Percentiles rank a stretch among this genome's conserved stretches.
phyloP scores from a whole-genome alignment of 2,113 vertebrate species.

The Trichomycterus rosablanca region DNA sequence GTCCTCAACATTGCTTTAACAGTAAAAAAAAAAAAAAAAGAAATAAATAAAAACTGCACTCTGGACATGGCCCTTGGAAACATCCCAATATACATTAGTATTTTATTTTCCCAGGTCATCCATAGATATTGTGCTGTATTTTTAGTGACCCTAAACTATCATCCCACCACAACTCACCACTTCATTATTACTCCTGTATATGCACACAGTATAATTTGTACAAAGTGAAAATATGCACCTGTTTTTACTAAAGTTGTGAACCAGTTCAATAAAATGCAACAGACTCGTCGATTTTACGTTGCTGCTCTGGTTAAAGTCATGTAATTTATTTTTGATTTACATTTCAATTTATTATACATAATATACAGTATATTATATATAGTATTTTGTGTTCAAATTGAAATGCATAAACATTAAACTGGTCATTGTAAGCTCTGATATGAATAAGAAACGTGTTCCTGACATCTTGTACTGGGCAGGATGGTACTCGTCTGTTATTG shows the following conservation, averaged over 20 bases:
- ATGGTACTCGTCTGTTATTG: too few species aligned
- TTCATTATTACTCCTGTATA: conserved; percentile 25
- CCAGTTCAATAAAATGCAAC: conserved; percentile 41
- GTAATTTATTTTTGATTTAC: conserved; percentile 40
- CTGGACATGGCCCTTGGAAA: too few species aligned
- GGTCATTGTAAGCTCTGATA: conserved; percentile 31
- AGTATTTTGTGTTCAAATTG: too few species aligned
- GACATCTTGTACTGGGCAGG: conserved; percentile 11
- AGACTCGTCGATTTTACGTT: conserved; percentile 38
- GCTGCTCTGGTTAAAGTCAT: conserved; percentile 34
- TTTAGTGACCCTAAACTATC: neutral
- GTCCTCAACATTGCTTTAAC: too few species aligned
- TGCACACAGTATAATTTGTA: conserved; percentile 43
- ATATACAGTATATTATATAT: too few species aligned
- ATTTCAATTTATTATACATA: conserved; percentile 13
- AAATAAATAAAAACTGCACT: too few species aligned
- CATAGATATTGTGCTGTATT: conserved; percentile 1
- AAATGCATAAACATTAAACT: conserved; percentile 15
- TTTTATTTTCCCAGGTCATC: neutral
- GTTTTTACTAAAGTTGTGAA: conserved; percentile 48
- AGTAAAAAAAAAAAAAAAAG: too few species aligned
- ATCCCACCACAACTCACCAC: neutral
- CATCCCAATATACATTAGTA: too few species aligned
- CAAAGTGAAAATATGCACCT: conserved; percentile 46
- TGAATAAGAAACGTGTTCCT: conserved; percentile 33